Evolutionary conservation across 2,888 invertebrate genomes (phyloP).

Genomic region (Drosophila anomalata): DNA sequence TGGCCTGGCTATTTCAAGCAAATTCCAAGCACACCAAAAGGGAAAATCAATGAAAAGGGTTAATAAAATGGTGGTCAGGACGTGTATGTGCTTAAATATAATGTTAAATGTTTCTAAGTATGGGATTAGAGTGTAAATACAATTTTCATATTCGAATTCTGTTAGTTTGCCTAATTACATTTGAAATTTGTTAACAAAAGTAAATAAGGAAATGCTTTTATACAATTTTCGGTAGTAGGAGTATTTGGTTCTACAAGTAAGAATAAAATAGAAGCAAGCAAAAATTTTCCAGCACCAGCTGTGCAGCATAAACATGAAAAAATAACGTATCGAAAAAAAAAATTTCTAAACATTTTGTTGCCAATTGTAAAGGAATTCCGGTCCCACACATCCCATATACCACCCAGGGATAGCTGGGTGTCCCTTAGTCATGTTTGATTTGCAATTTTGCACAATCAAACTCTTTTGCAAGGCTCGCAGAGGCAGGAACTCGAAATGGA

Average conservation of each 20-base stretch:
- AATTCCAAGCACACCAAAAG: not conserved
- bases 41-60: not conserved
- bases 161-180: not conserved
- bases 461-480: constrained; percentile 23
- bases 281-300: constrained; percentile 35
- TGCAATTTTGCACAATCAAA: constrained; percentile 76
- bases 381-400: constrained; percentile 19
- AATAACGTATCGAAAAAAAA: constrained; percentile 16
- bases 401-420: constrained; percentile 30
- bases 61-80: not conserved
- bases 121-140: not conserved
- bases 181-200: not conserved
- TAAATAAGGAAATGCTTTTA: not conserved
- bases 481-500: constrained; percentile 10
- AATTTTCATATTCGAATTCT: not conserved
- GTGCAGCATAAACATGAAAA: constrained; percentile 21
- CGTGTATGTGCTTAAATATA: not conserved
- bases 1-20: not conserved
- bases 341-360: constrained; percentile 61
- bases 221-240: no score
- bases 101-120: not conserved
- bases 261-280: not conserved
- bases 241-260: not conserved
- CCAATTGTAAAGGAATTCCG: constrained; percentile 68
- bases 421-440: constrained; percentile 76